Conservation (phyloP, 92 coral and sea anemone species). For the Epizoanthus ramosus region DNA sequence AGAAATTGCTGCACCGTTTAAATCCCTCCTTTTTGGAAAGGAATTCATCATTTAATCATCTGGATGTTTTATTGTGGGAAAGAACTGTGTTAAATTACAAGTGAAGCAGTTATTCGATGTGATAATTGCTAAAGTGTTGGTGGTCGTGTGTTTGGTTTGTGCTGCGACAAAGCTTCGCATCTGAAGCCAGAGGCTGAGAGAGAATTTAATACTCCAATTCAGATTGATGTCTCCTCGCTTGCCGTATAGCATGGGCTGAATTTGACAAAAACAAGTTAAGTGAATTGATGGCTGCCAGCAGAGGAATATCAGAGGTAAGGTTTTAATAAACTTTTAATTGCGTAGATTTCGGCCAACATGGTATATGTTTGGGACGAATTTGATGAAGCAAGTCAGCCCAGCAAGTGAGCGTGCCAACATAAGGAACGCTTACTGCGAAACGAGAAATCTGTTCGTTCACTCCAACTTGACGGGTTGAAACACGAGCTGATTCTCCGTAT, state of each 20-base stretch:
- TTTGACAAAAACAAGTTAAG: conserved; percentile 18
- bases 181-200: conserved; percentile 32
- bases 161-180: not conserved
- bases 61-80: conserved; percentile 14
- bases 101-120: conserved; percentile 27
- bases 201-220: conserved; percentile 28
- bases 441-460: conserved; percentile 45
- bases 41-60: conserved; percentile 18
- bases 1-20: conserved; percentile 31
- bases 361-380: conserved; percentile 38
- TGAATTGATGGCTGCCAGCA: conserved; percentile 40
- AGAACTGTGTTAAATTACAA: not conserved
- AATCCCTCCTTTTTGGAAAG: conserved; percentile 39
- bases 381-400: conserved; percentile 31
- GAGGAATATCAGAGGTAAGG: conserved; percentile 44
- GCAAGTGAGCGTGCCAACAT: conserved; percentile 37
- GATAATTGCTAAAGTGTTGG: conserved; percentile 10
- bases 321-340: conserved; percentile 10
- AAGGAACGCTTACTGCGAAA: conserved; percentile 38
- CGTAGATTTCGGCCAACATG: conserved; percentile 2
- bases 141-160: not conserved
- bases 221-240: conserved; percentile 16
- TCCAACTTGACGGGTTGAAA: conserved; percentile 43
- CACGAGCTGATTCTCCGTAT: conserved; percentile 24
- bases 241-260: conserved; percentile 37